phyloP scores from a whole-genome alignment of 2,888 invertebrate genomes.

The Neoitamus cyanurus region DNA sequence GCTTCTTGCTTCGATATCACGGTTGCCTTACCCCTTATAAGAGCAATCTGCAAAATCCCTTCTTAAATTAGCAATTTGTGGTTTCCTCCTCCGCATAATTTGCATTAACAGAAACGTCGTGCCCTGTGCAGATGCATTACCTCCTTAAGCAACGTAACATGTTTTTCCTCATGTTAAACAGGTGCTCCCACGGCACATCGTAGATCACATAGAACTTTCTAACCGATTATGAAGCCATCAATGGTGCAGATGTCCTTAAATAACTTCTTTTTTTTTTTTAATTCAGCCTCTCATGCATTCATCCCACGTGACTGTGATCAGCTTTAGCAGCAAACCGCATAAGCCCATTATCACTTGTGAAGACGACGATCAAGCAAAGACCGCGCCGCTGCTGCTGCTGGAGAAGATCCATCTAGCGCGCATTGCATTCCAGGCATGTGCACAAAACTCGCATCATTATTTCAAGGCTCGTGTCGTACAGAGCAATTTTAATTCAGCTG shows the following conservation, averaged over 20 bases:
- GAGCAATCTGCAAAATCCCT: too few species aligned
- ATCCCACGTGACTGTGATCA: conserved; percentile 10
- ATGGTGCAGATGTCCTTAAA: neutral
- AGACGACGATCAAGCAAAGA: neutral
- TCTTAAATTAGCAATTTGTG: too few species aligned
- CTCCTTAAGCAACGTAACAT: neutral
- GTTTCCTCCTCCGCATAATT: too few species aligned
- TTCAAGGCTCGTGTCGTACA: conserved; percentile 12
- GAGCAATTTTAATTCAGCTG: conserved; percentile 4
- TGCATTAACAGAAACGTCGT: too few species aligned
- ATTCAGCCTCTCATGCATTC: neutral
- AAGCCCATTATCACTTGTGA: neutral
- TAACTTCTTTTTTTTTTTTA: neutral
- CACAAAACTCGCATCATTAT: neutral
- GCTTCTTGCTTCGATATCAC: too few species aligned
- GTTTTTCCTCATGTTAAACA: neutral
- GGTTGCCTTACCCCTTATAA: too few species aligned
- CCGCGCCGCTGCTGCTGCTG: neutral
- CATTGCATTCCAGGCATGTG: conserved; percentile 1
- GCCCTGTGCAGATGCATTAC: neutral
- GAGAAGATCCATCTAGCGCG: neutral
- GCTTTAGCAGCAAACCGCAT: neutral
- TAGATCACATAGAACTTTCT: neutral
- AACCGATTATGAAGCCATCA: neutral
- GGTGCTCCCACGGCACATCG: neutral